Evolutionary conservation across 2,113 vertebrate species (phyloP), one percentile per base, ranked within the genome.

Genomic region (Crotalus horridus): DNA sequence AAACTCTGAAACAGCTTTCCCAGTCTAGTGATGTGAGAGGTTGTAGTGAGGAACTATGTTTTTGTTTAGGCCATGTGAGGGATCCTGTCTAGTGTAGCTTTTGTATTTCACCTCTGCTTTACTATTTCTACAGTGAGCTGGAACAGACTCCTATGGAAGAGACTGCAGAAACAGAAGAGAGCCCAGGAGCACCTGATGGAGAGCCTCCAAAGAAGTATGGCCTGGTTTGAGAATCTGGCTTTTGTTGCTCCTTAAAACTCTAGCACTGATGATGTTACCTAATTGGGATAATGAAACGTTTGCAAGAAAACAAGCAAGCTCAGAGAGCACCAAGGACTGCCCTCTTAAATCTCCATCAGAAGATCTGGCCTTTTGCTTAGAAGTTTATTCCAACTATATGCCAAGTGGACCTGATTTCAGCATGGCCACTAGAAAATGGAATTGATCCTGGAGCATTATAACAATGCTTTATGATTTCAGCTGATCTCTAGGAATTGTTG

Each of bases 131-230:
- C 89, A 98, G 98, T 96, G 98, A 97, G 4, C 58, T 90, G 29
- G 98, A 98, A 94, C 97, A 96, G 11, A 88, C 94, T 3, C 58
- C 97, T 1, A 5, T 93, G 90, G 98, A 99, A 87, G 98, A 98
- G 33, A 87, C 74, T 0, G 1, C 91, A 5, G 95, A 94, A 92
- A 92, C 56, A 85, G 96, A 97, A 33, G 97, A 97, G 69, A 88
- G 96, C 53, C 95, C 94, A 61, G 96, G 93, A 1, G 2, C 90
- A 23, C 94, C 87, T 17, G 97, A 97, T 86, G 96, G 95, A 86
- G 96, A 98, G 0, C 93, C 95, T 90, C 97, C 97, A 53, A 98
- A 96, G 95, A 98, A 94, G 99, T 99, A 97, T 96, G 85, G 92
- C 91, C 53, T 90, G 90, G n/a, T 24, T 91, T 33, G 92, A 94